Conservation (phyloP, 2,888 invertebrate genomes). For the Cephus rjabovi region DNA sequence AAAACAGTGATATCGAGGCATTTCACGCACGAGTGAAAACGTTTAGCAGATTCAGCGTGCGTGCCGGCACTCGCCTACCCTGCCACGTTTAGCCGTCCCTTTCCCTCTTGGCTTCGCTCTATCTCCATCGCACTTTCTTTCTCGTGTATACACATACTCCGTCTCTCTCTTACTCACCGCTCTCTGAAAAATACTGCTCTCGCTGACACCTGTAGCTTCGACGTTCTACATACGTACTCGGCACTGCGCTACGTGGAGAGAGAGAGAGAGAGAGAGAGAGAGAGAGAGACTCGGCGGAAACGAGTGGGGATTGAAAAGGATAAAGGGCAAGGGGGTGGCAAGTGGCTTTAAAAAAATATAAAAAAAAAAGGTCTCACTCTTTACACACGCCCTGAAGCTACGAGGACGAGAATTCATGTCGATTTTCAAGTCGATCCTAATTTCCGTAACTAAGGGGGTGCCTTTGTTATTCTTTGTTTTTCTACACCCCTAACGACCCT, state of each 20-base stretch:
- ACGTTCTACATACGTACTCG: slow-evolving; percentile 62
- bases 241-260: slow-evolving; percentile 9
- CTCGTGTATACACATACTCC: background rate
- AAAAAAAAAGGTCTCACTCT: too few species aligned
- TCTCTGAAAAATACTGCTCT: slow-evolving; percentile 64
- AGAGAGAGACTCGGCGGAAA: slow-evolving; percentile 27
- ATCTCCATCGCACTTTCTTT: background rate
- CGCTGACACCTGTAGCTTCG: slow-evolving; percentile 67
- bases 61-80: slow-evolving; percentile 59
- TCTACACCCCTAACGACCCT: too few species aligned
- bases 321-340: background rate
- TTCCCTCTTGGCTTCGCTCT: slow-evolving; percentile 17
- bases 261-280: too few species aligned
- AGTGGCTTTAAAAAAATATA: too few species aligned
- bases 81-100: slow-evolving; percentile 42
- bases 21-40: slow-evolving; percentile 67
- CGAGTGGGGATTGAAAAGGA: slow-evolving; percentile 18
- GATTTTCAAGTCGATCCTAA: too few species aligned
- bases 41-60: slow-evolving; percentile 67
- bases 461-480: too few species aligned
- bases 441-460: too few species aligned
- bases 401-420: too few species aligned
- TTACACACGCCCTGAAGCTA: too few species aligned
- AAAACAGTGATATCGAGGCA: slow-evolving; percentile 66
- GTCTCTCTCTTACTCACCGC: slow-evolving; percentile 39